These are phyloP conservation scores for Ptilodon capucinus DNA, from an alignment of 2,888 invertebrate genomes.

Conservation along the genomic window DNA sequence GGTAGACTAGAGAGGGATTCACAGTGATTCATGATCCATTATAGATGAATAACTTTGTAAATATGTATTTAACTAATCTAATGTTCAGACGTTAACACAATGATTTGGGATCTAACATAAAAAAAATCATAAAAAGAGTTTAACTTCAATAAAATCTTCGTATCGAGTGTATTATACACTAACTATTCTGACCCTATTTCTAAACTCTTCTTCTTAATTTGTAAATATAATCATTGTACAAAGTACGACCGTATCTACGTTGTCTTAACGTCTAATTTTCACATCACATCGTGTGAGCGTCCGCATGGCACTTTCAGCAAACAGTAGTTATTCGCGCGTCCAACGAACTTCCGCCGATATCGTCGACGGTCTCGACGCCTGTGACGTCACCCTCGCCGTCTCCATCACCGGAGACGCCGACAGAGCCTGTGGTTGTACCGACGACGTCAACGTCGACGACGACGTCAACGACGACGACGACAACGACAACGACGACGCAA, in stretches of 20 bases:
- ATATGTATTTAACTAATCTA: constrained; percentile 57
- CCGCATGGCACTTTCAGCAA: constrained; percentile 82
- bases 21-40: constrained; percentile 49
- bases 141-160: background rate
- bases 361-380: constrained; percentile 51
- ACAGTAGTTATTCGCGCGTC: constrained; percentile 77
- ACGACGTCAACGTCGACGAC: constrained; percentile 33
- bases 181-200: background rate
- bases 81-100: constrained; percentile 60
- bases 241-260: constrained; percentile 27
- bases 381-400: constrained; percentile 48
- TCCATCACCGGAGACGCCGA: constrained; percentile 40
- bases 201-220: background rate
- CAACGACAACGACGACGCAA: constrained; percentile 36
- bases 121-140: background rate
- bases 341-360: constrained; percentile 65
- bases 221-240: constrained; percentile 12
- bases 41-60: constrained; percentile 51
- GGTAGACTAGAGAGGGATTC: constrained; percentile 52
- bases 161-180: constrained; percentile 6
- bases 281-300: constrained; percentile 76
- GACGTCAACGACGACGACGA: constrained; percentile 33
- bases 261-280: constrained; percentile 59
- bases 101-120: constrained; percentile 11
- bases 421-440: constrained; percentile 25